Evolutionary conservation across 2,113 vertebrate species (phyloP), one percentile per base, ranked within the genome.

Genomic region (Raja brachyura): DNA sequence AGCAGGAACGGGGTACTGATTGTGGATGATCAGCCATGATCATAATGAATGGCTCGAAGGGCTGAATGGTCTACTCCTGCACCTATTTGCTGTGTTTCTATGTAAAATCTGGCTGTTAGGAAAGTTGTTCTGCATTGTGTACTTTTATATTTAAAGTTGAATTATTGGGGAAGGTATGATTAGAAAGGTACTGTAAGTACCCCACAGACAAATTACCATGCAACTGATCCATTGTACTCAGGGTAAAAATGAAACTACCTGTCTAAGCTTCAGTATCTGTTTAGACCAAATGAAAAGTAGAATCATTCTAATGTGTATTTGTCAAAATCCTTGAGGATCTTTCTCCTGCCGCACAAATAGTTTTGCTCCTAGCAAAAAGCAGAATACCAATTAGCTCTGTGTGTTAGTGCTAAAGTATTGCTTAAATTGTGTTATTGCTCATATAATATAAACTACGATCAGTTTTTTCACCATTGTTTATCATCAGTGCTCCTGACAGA

Each of bases 381-480:
- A 10, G 25, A 90, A 70, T 90, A 63, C 63, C 70, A 31, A 70
- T 39, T 90, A 48, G 7, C 66, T 48, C 70, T 28, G n/a, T 9
- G 68, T 28, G 90, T 48, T 73, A 92, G n/a, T 48, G 90, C 3
- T 9, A 92, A 92, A 31, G 68, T 73, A 92, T 39, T 59, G 73
- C 13, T 92, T 92, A 74, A 70, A 48, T 92, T 92, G 18, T 22
- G 54, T 92, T 48, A 92, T 48, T 73, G 39, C 39, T 92, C 73
- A 92, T 73, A 92, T 48, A 92, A 54, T 25, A 92, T 92, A 92
- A 92, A 92, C 25, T 39, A 18, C 48, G 73, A 73, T 73, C 66
- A 54, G 90, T 92, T 73, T 92, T 48, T 73, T 25, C 68, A 54
- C 16, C 33, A 74, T 92, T 92, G 90, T 92, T 92, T 92, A 92